Evolutionary conservation across 1,140 invertebrate genomes (phyloP).

Genomic region (Drosophila punjabiensis): DNA sequence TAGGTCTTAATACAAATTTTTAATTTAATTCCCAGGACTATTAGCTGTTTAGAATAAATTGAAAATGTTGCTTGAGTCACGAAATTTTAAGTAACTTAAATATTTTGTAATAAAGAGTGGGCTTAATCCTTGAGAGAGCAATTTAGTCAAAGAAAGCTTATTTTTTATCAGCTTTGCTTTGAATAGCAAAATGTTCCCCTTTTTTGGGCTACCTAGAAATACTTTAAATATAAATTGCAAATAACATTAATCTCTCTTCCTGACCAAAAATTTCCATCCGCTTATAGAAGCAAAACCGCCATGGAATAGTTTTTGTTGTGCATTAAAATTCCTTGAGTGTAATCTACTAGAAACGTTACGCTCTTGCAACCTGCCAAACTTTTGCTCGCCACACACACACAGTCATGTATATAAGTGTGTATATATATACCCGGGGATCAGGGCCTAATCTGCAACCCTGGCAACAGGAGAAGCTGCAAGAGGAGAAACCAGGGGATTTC

Average conservation of each 20-base stretch:
- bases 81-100: background rate
- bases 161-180: too few species aligned
- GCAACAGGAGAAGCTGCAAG: constrained; percentile 18
- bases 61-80: background rate
- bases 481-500: constrained; percentile 29
- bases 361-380: constrained; percentile 60
- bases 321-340: constrained; percentile 54
- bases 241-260: constrained; percentile 29
- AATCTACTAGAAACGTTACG: constrained; percentile 49
- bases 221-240: constrained; percentile 33
- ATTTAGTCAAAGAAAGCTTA: background rate
- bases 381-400: constrained; percentile 25
- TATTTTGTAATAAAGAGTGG: background rate
- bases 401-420: background rate
- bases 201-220: constrained; percentile 2
- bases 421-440: constrained; percentile 20
- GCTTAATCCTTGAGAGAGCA: background rate
- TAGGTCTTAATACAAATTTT: too few species aligned
- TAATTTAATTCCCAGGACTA: too few species aligned
- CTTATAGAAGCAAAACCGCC: constrained; percentile 30
- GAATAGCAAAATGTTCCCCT: background rate
- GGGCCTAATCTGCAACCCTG: constrained; percentile 45
- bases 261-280: constrained; percentile 20
- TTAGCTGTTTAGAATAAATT: background rate
- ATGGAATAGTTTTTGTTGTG: constrained; percentile 51